Conservation (phyloP, 2,113 vertebrate genomes). For the Anser brachyrhynchus region DNA sequence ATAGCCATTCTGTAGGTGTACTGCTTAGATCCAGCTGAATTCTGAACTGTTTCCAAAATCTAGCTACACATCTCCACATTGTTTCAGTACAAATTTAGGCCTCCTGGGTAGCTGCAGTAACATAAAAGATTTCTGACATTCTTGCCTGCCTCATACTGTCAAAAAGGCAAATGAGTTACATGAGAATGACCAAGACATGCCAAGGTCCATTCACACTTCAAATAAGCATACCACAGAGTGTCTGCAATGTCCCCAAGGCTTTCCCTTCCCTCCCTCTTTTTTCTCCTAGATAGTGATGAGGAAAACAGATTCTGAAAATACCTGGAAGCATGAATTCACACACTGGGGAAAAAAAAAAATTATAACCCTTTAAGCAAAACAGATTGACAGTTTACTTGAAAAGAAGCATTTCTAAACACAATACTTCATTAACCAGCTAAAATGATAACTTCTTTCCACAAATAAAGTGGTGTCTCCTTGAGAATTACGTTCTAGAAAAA, state of each 20-base stretch:
- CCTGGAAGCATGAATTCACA: background rate
- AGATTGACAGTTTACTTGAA: slow-evolving; percentile 27
- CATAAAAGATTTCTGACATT: background rate
- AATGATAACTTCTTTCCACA: background rate
- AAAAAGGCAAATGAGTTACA: slow-evolving; percentile 19
- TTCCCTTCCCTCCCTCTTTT: background rate
- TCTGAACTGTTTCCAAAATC: background rate
- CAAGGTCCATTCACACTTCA: slow-evolving; percentile 27
- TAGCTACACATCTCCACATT: background rate
- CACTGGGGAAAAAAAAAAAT: background rate
- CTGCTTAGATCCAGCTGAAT: background rate
- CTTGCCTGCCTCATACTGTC: background rate
- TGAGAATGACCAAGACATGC: background rate
- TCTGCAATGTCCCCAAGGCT: background rate
- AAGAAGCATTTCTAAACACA: slow-evolving; percentile 2
- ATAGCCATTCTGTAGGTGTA: background rate
- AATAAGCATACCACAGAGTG: background rate
- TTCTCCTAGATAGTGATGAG: background rate
- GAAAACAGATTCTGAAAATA: slow-evolving; percentile 44
- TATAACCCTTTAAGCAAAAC: slow-evolving; percentile 25
- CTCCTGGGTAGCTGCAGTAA: background rate
- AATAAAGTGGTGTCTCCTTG: background rate
- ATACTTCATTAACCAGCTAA: slow-evolving; percentile 46
- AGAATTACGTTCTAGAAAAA: slow-evolving; percentile 6
- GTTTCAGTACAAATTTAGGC: background rate